Base-by-base conservation (phyloP, 2,888 invertebrate species). In the Caenorhabditis sulstoni region DNA sequence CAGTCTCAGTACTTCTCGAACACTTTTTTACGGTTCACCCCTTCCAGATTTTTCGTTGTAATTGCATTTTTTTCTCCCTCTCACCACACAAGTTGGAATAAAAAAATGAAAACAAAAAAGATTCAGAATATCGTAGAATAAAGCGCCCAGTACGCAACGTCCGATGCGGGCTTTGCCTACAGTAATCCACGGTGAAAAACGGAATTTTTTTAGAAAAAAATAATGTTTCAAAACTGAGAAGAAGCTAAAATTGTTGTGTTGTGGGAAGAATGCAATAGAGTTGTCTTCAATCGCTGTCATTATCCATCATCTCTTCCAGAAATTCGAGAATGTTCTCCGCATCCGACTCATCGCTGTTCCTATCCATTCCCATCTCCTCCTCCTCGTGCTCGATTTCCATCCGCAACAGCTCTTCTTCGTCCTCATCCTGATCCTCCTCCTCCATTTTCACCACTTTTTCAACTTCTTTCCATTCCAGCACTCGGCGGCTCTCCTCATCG, bases 1-100 rank as follows among this genome's bases (percentile, higher is more conserved):
- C 70, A 70, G 70, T 57, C 29, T 29, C 71, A 71, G 62, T 64
- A 62, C 71, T 71, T 71, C 71, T 71, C 71, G 71, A 71, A 71
- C 70, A 62, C 39, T 57, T 29, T 57, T 29, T 71, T 71, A 71
- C 70, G 70, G 70, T 71, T 71, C 61, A n/a, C 44, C 18, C 44
- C 18, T 39, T 44, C 49, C 29, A 20, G 53, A 53, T 44, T 57
- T 65, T 57, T 64, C 37, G 64, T 65, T 71, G 70, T 70, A 70
- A 70, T 53, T 70, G 68, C 68, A 68, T 52, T 52, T 52, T n/a
- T 29, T 9, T 16, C 14, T 22, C 5, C 8, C 16, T 49, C 11
- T 9, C 29, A n/a, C n/a, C n/a, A n/a, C n/a, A n/a, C n/a, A n/a
- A n/a, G n/a, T n/a, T n/a, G n/a, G n/a, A n/a, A n/a, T n/a, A n/a